phyloP scores from a whole-genome alignment of 1,140 invertebrate species.

The Mesaphorura yosii region DNA sequence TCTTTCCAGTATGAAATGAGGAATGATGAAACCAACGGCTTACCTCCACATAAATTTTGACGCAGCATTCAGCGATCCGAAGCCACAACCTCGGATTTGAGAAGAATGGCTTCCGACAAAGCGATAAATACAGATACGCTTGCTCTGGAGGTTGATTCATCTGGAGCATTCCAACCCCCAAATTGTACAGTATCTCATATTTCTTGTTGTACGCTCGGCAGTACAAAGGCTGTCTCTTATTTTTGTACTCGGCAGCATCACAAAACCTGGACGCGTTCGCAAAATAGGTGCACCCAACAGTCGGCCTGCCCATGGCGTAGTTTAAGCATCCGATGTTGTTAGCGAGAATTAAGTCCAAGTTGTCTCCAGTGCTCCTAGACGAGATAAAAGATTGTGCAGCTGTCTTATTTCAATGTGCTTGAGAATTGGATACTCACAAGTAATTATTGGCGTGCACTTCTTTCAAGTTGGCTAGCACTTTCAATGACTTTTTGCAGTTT shows the following conservation, averaged over 20 bases:
- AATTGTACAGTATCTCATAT: constrained; percentile 78
- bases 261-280: constrained; percentile 74
- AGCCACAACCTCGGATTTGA: constrained; percentile 84
- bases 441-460: constrained; percentile 4
- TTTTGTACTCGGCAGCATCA: constrained; percentile 39
- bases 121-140: constrained; percentile 87
- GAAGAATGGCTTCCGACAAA: constrained; percentile 63
- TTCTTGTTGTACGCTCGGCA: constrained; percentile 51
- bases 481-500: constrained; percentile 54
- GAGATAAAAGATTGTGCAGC: constrained; percentile 12
- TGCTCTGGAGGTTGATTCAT: constrained; percentile 59
- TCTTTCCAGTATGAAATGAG: no score
- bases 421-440: constrained; percentile 1
- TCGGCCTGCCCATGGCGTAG: constrained; percentile 72
- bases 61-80: constrained; percentile 83
- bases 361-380: constrained; percentile 49
- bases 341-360: constrained; percentile 58
- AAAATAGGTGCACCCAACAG: constrained; percentile 72
- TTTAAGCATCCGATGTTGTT: constrained; percentile 85
- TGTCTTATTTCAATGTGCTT: no score
- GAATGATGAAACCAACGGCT: constrained; percentile 30
- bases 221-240: constrained; percentile 43
- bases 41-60: constrained; percentile 55
- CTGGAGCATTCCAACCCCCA: constrained; percentile 74
- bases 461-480: constrained; percentile 40